Percentiles rank a stretch among this genome's conserved stretches.
These are phyloP conservation scores for Arrhopalites spinosus DNA, from an alignment of 2,888 invertebrate species.

Conservation along the genomic window DNA sequence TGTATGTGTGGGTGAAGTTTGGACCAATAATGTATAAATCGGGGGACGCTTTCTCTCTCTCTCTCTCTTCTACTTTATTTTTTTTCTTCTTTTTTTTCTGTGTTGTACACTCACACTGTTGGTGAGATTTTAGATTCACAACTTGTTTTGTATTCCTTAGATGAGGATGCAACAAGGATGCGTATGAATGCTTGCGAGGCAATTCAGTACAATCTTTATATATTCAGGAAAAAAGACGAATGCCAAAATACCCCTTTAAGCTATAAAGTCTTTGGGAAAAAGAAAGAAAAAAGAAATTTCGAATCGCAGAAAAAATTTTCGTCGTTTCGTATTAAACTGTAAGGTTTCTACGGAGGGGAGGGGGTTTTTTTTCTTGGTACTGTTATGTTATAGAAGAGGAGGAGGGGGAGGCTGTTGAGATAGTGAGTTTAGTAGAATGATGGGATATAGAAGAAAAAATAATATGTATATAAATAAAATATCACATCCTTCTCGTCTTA, in stretches of 20 bases:
- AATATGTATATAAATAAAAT: too few species aligned
- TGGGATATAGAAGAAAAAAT: too few species aligned
- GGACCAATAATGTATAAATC: constrained; percentile 22
- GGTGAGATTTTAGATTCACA: constrained; percentile 41
- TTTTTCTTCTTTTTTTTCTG: not conserved
- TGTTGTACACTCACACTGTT: not conserved
- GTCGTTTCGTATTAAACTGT: constrained; percentile 7
- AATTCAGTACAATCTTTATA: not conserved
- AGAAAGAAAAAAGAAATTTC: not conserved
- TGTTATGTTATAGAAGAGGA: not conserved
- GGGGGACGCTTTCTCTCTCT: constrained; percentile 2
- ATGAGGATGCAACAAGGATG: constrained; percentile 38
- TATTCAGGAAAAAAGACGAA: not conserved
- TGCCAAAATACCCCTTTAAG: constrained; percentile 9
- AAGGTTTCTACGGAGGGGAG: too few species aligned
- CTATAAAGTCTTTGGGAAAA: not conserved
- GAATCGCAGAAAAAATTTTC: constrained; percentile 9
- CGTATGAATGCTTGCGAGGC: constrained; percentile 6
- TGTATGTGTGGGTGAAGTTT: constrained; percentile 6
- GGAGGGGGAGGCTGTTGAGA: too few species aligned
- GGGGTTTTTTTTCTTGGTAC: not conserved
- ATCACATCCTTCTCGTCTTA: constrained; percentile 6
- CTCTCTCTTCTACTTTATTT: constrained; percentile 9
- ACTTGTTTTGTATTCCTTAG: constrained; percentile 48
- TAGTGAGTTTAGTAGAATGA: too few species aligned